Conservation (phyloP, 2,888 invertebrate genomes). For the Eupithecia vulgata region DNA sequence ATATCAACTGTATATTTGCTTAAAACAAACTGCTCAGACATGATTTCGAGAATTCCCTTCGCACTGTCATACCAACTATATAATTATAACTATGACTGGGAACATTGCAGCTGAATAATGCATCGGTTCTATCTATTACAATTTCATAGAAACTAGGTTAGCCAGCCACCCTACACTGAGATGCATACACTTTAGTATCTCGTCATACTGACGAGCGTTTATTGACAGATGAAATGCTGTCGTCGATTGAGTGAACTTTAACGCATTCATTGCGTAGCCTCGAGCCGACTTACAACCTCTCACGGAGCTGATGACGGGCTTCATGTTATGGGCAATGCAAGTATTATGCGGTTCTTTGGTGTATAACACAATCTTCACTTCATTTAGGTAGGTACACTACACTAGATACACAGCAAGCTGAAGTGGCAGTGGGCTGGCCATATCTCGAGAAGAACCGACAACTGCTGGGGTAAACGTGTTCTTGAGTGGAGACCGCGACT, state of each 20-base stretch:
- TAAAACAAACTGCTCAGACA: not conserved
- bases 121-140: conserved; percentile 17
- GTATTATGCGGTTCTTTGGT: too few species aligned
- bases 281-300: not conserved
- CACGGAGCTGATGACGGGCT: too few species aligned
- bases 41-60: not conserved
- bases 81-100: conserved; percentile 4
- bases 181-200: not conserved
- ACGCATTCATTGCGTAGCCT: not conserved
- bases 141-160: not conserved
- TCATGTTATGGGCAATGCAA: too few species aligned
- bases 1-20: not conserved
- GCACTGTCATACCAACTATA: not conserved
- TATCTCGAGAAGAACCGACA: too few species aligned
- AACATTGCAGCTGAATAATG: conserved; percentile 32
- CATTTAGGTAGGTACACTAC: too few species aligned
- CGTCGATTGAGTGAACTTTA: not conserved
- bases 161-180: not conserved
- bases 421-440: too few species aligned
- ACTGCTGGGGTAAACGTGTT: too few species aligned
- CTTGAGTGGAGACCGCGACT: too few species aligned
- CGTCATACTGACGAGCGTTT: not conserved
- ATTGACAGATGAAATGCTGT: not conserved
- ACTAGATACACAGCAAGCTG: too few species aligned
- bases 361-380: too few species aligned